phyloP scores from a whole-genome alignment of 1,140 invertebrate species.

The Pseudomyrmex gracilis region DNA sequence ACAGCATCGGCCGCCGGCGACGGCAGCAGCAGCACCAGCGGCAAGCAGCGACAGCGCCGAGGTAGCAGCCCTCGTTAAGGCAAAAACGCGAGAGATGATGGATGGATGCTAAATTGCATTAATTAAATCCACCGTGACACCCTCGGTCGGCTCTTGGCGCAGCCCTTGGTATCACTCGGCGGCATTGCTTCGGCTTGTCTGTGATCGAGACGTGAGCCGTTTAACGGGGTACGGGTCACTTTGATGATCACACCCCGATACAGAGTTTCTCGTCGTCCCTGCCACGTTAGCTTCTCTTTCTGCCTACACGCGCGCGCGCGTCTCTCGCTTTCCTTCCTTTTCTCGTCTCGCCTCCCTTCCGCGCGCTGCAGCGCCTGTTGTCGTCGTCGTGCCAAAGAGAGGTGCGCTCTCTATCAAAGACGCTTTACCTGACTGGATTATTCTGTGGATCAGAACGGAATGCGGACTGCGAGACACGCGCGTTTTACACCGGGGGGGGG shows the following conservation, averaged over 20 bases:
- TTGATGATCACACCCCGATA: constrained; percentile 78
- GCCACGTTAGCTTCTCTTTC: neutral
- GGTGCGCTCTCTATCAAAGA: constrained; percentile 32
- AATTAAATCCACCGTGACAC: constrained; percentile 85
- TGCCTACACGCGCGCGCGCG: constrained; percentile 2
- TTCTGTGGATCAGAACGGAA: constrained; percentile 46
- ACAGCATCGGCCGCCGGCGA: constrained; percentile 26
- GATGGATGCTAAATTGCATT: constrained; percentile 86
- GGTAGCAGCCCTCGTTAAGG: constrained; percentile 81
- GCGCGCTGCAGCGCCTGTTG: neutral
- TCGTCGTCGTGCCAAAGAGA: constrained; percentile 19
- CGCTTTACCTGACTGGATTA: constrained; percentile 47
- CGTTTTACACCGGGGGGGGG: constrained; percentile 7
- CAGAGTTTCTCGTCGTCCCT: neutral
- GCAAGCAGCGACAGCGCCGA: constrained; percentile 39
- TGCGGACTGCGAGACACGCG: constrained; percentile 36
- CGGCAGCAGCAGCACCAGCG: constrained; percentile 34
- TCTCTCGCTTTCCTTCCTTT: neutral
- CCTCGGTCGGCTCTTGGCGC: constrained; percentile 67
- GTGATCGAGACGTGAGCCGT: constrained; percentile 78
- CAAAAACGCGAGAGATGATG: constrained; percentile 85
- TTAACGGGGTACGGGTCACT: constrained; percentile 79
- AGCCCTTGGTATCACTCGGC: constrained; percentile 77
- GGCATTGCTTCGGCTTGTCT: constrained; percentile 65
- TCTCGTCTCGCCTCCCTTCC: neutral